phyloP scores from a whole-genome alignment of 2,888 invertebrate species.

The Tetanocera ferruginea region DNA sequence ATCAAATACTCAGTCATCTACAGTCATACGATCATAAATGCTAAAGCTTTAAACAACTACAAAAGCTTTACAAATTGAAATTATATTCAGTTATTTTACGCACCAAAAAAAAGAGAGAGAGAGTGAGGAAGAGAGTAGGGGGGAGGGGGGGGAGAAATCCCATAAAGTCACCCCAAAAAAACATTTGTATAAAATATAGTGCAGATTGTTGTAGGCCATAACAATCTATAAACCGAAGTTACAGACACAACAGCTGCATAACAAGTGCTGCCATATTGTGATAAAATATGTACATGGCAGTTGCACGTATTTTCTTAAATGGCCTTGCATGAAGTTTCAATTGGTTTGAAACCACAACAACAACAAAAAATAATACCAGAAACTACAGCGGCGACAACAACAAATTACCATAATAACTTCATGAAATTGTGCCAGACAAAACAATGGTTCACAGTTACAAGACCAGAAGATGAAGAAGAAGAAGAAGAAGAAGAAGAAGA shows the following conservation, averaged over 20 bases:
- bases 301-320: background rate
- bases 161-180: too few species aligned
- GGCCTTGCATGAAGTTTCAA: background rate
- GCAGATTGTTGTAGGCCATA: too few species aligned
- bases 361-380: background rate
- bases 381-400: background rate
- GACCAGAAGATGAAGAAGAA: background rate
- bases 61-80: background rate
- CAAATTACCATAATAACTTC: constrained; percentile 12
- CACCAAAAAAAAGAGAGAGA: background rate
- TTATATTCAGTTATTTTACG: background rate
- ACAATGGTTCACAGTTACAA: background rate
- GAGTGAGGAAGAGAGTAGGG: background rate
- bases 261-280: background rate
- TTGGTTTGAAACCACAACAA: background rate
- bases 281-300: background rate
- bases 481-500: background rate
- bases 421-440: constrained; percentile 6
- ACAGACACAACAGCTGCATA: background rate
- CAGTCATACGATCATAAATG: too few species aligned
- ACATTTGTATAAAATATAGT: too few species aligned
- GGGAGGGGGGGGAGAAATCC: background rate
- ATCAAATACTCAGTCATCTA: too few species aligned
- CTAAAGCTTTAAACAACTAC: too few species aligned
- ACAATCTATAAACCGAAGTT: too few species aligned